Evolutionary conservation across 2,113 vertebrate species (phyloP).

Genomic region (Seriola rivoliana): DNA sequence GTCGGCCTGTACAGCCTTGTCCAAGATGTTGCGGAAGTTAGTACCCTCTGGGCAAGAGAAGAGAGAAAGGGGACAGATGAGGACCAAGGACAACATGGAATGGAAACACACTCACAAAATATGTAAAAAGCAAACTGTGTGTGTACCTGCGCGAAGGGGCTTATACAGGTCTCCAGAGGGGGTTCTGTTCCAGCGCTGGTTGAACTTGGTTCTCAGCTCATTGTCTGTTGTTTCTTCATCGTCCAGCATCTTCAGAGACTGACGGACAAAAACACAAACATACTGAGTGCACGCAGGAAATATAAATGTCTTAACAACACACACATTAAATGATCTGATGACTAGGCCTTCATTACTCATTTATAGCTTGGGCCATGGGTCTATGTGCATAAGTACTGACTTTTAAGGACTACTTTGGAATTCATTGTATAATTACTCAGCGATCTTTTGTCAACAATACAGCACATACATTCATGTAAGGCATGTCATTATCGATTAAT

Average conservation of each 20-base stretch:
- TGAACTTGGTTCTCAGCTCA: constrained; percentile 94
- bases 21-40: constrained; percentile 89
- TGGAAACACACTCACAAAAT: not conserved
- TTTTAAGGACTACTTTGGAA: not conserved
- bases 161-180: constrained; percentile 96
- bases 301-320: not conserved
- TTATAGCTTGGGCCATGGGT: not conserved
- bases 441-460: not conserved
- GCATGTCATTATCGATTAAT: not conserved
- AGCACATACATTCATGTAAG: not conserved
- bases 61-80: not conserved
- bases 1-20: constrained; percentile 93
- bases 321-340: not conserved
- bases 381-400: not conserved
- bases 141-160: constrained; percentile 90
- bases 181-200: constrained; percentile 96
- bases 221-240: constrained; percentile 95
- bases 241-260: constrained; percentile 94
- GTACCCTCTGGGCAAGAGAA: constrained; percentile 86
- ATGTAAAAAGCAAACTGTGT: not conserved
- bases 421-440: not conserved
- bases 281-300: not conserved
- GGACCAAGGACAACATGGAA: not conserved
- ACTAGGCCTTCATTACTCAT: not conserved
- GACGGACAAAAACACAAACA: constrained; percentile 33